Evolutionary conservation across 1,140 invertebrate genomes (phyloP), one percentile per base, ranked within the genome.

Genomic region (Magallana gigas): DNA sequence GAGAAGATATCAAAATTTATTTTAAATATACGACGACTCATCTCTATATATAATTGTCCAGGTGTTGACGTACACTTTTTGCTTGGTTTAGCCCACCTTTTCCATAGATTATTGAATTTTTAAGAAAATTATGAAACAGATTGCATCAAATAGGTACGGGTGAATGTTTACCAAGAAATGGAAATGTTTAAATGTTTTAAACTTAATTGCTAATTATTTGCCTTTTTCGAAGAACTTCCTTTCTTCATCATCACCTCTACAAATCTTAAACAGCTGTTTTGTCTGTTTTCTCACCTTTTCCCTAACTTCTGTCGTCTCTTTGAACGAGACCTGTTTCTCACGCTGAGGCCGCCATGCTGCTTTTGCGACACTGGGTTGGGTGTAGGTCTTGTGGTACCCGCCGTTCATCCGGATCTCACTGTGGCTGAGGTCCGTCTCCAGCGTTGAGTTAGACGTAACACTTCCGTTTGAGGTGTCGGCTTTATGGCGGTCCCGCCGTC

Each of bases 401-500:
- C n/a, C 58, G 57, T 83, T 59, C 57, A 86, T 82, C 56, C 85
- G 76, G 56, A 82, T 86, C 18, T 86, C 85, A 80, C 76, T 82
- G 60, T 81, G 76, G 62, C 82, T 81, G 23, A 80, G 80, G 76
- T 86, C 87, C 12, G 87, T 88, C 16, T 88, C 87, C 84, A 88
- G 60, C 64, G 87, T 85, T 60, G 87, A 88, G 60, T 84, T 85
- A 8, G 87, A 86, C 71, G 87, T 68, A 23, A 85, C 84, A 57
- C 84, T 89, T 58, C 58, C 87, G 57, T 87, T 76, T 60, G 83
- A 59, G 48, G 64, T 87, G n/a, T 29, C 71, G 57, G 57, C 29
- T 23, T 85, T 87, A 57, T 68, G 60, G 8, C 84, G 83, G 86
- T 92, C 91, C 68, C 87, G 84, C 11, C 92, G 84, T 18, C 91